A percentile compares a stretch with the other conserved stretches of the same genome.
These are phyloP conservation scores for Pitangus sulphuratus DNA, from an alignment of 2,797 vertebrate genomes.

Conservation along the genomic window DNA sequence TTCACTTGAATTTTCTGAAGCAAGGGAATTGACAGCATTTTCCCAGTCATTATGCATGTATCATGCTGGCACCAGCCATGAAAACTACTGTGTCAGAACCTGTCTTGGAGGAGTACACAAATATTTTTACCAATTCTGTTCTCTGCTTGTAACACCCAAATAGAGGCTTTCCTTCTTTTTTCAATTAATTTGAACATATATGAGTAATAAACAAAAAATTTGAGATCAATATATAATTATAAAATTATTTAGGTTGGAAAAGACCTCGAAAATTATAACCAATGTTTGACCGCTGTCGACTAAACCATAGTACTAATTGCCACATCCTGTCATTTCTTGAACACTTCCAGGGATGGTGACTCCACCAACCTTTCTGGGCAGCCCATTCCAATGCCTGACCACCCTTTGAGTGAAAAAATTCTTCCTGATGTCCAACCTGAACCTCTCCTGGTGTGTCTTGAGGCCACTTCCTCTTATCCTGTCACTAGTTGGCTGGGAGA, in stretches of 20 bases:
- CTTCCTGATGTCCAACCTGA: not conserved
- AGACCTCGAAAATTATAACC: not conserved
- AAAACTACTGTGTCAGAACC: not conserved
- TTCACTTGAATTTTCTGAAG: not conserved
- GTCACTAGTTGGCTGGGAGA: fast-evolving
- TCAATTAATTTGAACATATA: not conserved
- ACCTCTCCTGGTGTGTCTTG: not conserved
- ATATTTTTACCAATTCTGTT: not conserved
- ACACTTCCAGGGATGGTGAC: not conserved
- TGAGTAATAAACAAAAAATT: not conserved
- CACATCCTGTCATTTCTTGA: not conserved
- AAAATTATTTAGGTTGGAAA: not conserved
- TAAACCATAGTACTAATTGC: not conserved
- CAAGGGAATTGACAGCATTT: not conserved
- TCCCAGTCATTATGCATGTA: not conserved
- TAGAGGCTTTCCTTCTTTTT: not conserved
- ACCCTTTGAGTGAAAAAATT: not conserved
- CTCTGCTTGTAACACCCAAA: not conserved
- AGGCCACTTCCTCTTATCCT: not conserved
- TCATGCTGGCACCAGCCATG: not conserved
- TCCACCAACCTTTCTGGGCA: not conserved
- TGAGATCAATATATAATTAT: not conserved
- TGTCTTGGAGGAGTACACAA: not conserved
- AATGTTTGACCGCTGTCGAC: not conserved
- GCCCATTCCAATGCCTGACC: not conserved